phyloP scores from a whole-genome alignment of 1,140 invertebrate genomes.

The Agrypnia vestita region DNA sequence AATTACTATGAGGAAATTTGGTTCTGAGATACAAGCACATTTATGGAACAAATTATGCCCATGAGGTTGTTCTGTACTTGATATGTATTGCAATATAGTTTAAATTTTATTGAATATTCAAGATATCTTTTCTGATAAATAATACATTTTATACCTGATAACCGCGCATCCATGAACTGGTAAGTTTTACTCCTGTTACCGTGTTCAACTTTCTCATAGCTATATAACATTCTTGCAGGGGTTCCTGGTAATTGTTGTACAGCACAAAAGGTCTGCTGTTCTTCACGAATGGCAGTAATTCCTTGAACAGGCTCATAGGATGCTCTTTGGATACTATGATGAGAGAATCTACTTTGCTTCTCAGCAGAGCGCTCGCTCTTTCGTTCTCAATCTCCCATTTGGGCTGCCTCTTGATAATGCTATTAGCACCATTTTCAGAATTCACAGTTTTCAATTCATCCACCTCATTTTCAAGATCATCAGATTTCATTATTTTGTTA shows the following conservation, averaged over 20 bases:
- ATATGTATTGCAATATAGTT: too few species aligned
- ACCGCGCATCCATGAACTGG: constrained; percentile 89
- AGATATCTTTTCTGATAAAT: constrained; percentile 63
- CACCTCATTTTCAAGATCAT: constrained; percentile 55
- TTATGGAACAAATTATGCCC: too few species aligned
- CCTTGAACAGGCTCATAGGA: constrained; percentile 84
- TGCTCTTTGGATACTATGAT: constrained; percentile 89
- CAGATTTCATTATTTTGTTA: constrained; percentile 66
- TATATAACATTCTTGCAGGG: constrained; percentile 86
- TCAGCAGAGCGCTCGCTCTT: constrained; percentile 74
- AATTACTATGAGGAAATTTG: too few species aligned
- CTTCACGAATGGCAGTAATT: constrained; percentile 83
- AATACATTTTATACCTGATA: constrained; percentile 82
- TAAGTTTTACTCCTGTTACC: constrained; percentile 83
- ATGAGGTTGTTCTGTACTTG: too few species aligned
- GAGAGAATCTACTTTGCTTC: constrained; percentile 82
- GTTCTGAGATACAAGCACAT: too few species aligned
- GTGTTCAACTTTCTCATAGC: constrained; percentile 80
- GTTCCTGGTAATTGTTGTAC: constrained; percentile 85
- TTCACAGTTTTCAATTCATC: background rate
- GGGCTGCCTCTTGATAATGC: constrained; percentile 59
- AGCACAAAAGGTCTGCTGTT: constrained; percentile 89
- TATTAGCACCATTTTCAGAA: constrained; percentile 47
- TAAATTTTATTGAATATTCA: background rate
- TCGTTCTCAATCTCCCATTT: constrained; percentile 80